Base-by-base conservation (phyloP, 2,888 invertebrate species). In the Hirtodrosophila cameraria region DNA sequence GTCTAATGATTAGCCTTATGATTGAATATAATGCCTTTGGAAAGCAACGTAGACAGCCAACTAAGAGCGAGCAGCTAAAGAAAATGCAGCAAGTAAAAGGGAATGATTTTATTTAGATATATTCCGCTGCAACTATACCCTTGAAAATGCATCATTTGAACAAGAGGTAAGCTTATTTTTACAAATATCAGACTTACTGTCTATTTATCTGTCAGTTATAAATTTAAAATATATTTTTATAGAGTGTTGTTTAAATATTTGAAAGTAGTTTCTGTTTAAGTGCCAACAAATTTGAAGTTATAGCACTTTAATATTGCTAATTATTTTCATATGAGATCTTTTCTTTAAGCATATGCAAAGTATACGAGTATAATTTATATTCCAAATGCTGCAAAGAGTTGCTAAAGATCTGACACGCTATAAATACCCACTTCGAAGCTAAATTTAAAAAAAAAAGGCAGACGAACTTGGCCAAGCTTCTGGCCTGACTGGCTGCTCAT, bases 1-100 rank as follows among this genome's bases (percentile, higher is more conserved):
- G 43, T 65, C 72, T 45, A 57, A 67, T 68, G 63, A 77, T 73
- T 77, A 80, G 62, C 65, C 65, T 46, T 50, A 62, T 61, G 60
- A 66, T 73, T 75, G 58, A 58, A 73, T 72, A 66, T 66, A 64
- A 72, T 75, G 45, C 61, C 42, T 62, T 48, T 59, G 48, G 65
- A 69, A 61, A 33, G 57, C 41, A 33, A 35, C 35, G 35, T 64
- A 43, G 60, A 64, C 54, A 67, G 30, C 45, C 49, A 58, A 46
- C 39, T 31, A 58, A 75, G 39, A 39, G 59, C 45, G 52, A 38
- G 16, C 18, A 43, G 53, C 61, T 52, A 52, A 43, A 28, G 45
- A 36, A 63, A 65, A 25, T 53, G 53, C 55, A 58, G 8, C 15
- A 25, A 31, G 36, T 30, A 15, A 7, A 3, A 8, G 11, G n/a